Conservation (phyloP, 2,888 invertebrate species). For the Rutpela maculata region DNA sequence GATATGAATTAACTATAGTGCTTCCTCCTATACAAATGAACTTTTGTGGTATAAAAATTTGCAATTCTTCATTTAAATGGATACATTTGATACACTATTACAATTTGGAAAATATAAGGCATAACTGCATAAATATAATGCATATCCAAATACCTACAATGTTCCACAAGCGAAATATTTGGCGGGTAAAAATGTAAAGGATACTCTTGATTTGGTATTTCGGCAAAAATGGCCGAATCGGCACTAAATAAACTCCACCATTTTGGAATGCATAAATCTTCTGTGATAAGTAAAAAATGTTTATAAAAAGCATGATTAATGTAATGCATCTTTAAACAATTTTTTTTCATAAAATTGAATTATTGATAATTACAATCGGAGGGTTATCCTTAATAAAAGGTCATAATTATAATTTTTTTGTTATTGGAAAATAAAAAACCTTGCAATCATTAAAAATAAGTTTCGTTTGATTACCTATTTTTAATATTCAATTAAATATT, state of each 20-base stretch:
- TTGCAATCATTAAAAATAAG: conserved; percentile 7
- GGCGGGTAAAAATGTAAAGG: neutral
- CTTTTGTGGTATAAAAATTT: neutral
- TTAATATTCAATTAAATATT: neutral
- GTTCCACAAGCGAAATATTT: neutral
- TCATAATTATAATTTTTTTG: conserved; percentile 11
- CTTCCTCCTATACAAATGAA: neutral
- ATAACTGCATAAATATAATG: neutral
- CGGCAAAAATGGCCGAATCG: neutral
- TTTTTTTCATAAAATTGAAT: conserved; percentile 16
- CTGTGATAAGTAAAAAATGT: conserved; percentile 5
- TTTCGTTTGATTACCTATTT: neutral
- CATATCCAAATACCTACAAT: neutral
- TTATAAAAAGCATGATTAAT: conserved; percentile 12
- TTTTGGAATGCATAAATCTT: conserved; percentile 31
- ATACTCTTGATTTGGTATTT: neutral
- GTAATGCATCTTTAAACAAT: neutral
- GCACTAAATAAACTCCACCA: conserved; percentile 1
- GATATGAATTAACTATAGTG: neutral
- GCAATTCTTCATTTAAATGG: neutral
- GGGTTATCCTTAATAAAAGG: conserved; percentile 31
- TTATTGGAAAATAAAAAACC: neutral
- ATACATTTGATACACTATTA: neutral
- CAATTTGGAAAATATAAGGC: neutral
- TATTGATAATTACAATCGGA: conserved; percentile 18